Percentiles rank a stretch among this genome's conserved stretches.
These are phyloP conservation scores for Alligator sinensis DNA, from an alignment of 2,113 vertebrate genomes.

Conservation along the genomic window DNA sequence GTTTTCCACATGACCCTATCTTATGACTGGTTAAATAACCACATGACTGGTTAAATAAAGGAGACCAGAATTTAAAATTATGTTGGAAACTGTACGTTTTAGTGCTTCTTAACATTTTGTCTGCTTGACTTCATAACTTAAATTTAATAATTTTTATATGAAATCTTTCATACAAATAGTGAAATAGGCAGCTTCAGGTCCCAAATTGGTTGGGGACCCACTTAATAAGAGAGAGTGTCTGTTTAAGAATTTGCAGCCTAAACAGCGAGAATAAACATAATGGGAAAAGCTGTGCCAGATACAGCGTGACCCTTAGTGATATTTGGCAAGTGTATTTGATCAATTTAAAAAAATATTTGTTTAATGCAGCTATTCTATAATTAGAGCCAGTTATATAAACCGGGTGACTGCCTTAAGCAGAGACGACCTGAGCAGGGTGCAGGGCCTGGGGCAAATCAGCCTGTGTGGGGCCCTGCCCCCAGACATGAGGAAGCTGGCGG, in stretches of 20 bases:
- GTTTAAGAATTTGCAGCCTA: neutral
- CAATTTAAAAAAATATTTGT: neutral
- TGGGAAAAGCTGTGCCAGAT: neutral
- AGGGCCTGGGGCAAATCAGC: no score
- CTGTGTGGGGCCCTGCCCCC: no score
- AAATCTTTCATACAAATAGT: neutral
- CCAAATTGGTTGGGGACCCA: rapidly evolving
- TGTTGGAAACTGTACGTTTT: neutral
- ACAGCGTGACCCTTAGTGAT: neutral
- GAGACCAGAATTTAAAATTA: neutral
- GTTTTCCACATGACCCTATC: neutral
- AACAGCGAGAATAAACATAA: neutral
- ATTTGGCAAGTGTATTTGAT: neutral
- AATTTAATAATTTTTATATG: neutral
- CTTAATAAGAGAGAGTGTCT: neutral
- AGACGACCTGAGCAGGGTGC: no score
- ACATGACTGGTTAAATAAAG: neutral
- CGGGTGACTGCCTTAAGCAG: neutral
- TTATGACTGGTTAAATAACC: neutral
- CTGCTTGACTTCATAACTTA: neutral
- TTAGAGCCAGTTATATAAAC: neutral
- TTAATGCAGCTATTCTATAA: no score
- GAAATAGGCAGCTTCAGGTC: neutral
- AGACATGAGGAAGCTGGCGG: no score
- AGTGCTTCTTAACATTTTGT: neutral